These are phyloP conservation scores for Coilia nasus DNA, from an alignment of 2,797 vertebrate genomes.

Conservation along the genomic window DNA sequence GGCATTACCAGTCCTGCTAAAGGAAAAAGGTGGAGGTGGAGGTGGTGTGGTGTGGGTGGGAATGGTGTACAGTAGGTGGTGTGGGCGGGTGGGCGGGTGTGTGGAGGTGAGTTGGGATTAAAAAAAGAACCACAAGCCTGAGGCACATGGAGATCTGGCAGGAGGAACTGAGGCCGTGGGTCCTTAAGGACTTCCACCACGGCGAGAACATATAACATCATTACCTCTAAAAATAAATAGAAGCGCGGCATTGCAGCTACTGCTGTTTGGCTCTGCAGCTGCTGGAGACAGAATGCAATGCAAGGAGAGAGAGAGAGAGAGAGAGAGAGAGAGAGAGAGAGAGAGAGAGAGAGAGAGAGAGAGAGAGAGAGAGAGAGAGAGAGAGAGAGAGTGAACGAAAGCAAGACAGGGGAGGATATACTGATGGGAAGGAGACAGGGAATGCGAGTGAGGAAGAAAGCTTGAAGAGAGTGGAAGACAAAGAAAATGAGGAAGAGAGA, in stretches of 20 bases:
- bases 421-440: too few species aligned
- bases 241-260: constrained; percentile 25
- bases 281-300: neutral
- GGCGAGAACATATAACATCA: constrained; percentile 28
- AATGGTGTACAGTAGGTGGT: too few species aligned
- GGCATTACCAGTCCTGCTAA: neutral
- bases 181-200: constrained; percentile 27
- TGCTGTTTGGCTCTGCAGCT: constrained; percentile 35
- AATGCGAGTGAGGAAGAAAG: too few species aligned
- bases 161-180: neutral
- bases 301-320: neutral
- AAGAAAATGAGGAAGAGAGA: too few species aligned
- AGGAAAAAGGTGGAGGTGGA: neutral
- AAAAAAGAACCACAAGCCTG: neutral
- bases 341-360: constrained; percentile 20
- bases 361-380: constrained; percentile 24
- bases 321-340: constrained; percentile 1
- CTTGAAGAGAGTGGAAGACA: too few species aligned
- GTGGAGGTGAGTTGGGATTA: neutral
- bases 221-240: constrained; percentile 38
- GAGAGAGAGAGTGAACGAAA: constrained; percentile 32
- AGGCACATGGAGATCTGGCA: constrained; percentile 18
- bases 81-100: neutral
- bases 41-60: too few species aligned
- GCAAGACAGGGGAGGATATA: constrained; percentile 49